Percentiles rank a stretch among this genome's conserved stretches.
phyloP scores from a whole-genome alignment of 2,113 vertebrate genomes.

The Candoia aspera region DNA sequence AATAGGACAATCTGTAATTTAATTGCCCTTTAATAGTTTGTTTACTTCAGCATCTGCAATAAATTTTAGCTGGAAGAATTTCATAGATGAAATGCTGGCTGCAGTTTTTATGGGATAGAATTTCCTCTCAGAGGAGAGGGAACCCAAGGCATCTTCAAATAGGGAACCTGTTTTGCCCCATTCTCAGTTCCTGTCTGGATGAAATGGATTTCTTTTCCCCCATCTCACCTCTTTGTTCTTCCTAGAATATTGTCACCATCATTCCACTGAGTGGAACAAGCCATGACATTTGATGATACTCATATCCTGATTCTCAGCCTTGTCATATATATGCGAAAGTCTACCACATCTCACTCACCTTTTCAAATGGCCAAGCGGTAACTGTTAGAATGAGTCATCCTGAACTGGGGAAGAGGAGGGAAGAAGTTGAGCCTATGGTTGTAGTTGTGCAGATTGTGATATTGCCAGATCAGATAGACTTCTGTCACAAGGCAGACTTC shows the following conservation, averaged over 20 bases:
- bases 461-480: background rate
- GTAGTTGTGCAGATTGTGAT: background rate
- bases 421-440: background rate
- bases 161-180: conserved; percentile 1
- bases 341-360: background rate
- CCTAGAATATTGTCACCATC: conserved; percentile 34
- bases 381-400: background rate
- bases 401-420: background rate
- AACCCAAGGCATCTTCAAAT: conserved; percentile 18
- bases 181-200: background rate
- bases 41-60: conserved; percentile 59
- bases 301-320: background rate
- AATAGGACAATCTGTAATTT: conserved; percentile 60
- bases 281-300: conserved; percentile 35
- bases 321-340: background rate
- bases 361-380: background rate
- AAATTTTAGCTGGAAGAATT: conserved; percentile 61
- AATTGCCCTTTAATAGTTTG: conserved; percentile 49
- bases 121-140: conserved; percentile 34
- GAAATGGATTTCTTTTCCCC: conserved; percentile 12
- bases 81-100: conserved; percentile 52
- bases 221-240: conserved; percentile 29
- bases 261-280: conserved; percentile 5
- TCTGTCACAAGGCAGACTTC: background rate
- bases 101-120: conserved; percentile 46